Percentiles rank a stretch among this genome's conserved stretches.
These are phyloP conservation scores for Nomia melanderi DNA, from an alignment of 1,140 invertebrate species.

Conservation along the genomic window DNA sequence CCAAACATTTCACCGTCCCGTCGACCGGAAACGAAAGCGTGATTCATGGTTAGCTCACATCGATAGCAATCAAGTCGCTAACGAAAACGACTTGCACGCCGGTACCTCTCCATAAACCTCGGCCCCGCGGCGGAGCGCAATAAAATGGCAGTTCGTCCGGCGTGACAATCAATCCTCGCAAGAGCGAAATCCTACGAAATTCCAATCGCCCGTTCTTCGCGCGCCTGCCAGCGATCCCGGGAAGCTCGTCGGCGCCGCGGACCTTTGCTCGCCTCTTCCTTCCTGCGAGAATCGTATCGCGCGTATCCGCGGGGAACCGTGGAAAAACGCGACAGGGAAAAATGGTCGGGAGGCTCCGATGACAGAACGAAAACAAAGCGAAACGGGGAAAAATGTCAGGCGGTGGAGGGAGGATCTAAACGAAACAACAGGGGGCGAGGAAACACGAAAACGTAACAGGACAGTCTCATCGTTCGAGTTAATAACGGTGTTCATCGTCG, in stretches of 20 bases:
- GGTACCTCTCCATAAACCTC: constrained; percentile 38
- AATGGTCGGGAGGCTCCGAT: not conserved
- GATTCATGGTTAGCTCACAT: not conserved
- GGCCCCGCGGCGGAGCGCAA: constrained; percentile 28
- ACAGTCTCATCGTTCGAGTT: constrained; percentile 12
- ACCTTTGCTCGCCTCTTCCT: not conserved
- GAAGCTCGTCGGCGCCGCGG: not conserved
- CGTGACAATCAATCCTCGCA: not conserved
- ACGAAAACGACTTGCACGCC: not conserved
- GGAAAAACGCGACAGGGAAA: not conserved
- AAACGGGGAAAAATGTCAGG: not conserved
- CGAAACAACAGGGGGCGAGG: too few relatives aligned
- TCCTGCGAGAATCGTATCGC: constrained; percentile 11
- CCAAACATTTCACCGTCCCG: not conserved
- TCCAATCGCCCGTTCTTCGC: not conserved
- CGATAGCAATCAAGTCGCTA: constrained; percentile 5
- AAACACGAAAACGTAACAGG: constrained; percentile 8
- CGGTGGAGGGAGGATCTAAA: too few relatives aligned
- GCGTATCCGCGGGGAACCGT: not conserved
- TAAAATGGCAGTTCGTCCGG: constrained; percentile 27
- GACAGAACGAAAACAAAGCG: not conserved
- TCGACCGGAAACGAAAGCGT: not conserved
- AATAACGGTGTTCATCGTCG: constrained; percentile 38
- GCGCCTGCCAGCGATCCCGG: not conserved
- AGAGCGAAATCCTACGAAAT: not conserved